Percentiles rank a stretch among this genome's conserved stretches.
Evolutionary conservation across 1,140 invertebrate genomes (phyloP).

Genomic region (Drosophila sp.): DNA sequence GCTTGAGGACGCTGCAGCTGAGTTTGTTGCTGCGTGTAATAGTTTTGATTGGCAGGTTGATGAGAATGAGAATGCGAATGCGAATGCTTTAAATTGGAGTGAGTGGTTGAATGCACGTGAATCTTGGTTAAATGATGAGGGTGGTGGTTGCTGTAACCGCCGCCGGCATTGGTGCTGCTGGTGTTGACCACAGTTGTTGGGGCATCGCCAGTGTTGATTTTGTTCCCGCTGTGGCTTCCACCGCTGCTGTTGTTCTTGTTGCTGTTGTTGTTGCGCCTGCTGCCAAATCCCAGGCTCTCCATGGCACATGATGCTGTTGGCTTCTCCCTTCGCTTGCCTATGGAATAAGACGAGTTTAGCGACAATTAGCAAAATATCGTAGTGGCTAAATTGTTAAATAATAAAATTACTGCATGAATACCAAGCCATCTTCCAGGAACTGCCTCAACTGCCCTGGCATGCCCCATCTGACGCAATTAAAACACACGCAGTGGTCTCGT

Average conservation of each 20-base stretch:
- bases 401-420: too few relatives aligned
- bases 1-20: constrained; percentile 70
- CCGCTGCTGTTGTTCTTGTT: constrained; percentile 45
- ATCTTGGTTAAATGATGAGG: constrained; percentile 40
- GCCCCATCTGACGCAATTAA: too few relatives aligned
- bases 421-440: too few relatives aligned
- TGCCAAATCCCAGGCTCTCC: constrained; percentile 80
- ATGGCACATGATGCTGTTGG: constrained; percentile 78
- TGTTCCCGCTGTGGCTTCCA: constrained; percentile 45
- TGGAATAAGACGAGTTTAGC: constrained; percentile 35
- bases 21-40: constrained; percentile 79
- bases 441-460: too few relatives aligned
- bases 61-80: constrained; percentile 33
- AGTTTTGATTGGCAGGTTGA: constrained; percentile 74
- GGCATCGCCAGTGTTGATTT: constrained; percentile 29
- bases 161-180: constrained; percentile 5
- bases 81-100: constrained; percentile 52
- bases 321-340: constrained; percentile 13
- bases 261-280: constrained; percentile 71
- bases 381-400: background rate
- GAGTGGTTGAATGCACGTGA: constrained; percentile 55
- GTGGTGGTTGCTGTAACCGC: constrained; percentile 33
- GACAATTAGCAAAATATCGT: constrained; percentile 40
- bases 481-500: too few relatives aligned
- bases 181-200: constrained; percentile 26